Percentiles rank a stretch among this genome's conserved stretches.
Conservation (phyloP, 2,113 vertebrate species). For the Alethe castanea region DNA sequence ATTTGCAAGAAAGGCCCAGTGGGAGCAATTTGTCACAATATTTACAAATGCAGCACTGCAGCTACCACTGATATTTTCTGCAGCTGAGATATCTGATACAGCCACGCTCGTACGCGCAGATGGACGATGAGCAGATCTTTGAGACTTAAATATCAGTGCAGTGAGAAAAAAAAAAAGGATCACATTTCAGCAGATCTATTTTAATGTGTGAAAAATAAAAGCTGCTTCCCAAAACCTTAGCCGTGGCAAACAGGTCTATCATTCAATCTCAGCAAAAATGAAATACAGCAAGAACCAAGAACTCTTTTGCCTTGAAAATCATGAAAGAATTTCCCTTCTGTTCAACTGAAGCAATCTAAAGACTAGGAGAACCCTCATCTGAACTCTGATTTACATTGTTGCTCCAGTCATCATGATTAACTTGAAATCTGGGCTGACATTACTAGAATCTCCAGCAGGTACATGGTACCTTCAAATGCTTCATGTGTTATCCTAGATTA, state of each 20-base stretch:
- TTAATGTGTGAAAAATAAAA: constrained; percentile 10
- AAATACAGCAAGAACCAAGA: not conserved
- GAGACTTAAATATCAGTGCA: not conserved
- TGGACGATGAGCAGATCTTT: not conserved
- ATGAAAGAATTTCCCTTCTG: not conserved
- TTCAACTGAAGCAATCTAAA: not conserved
- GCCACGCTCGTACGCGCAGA: not conserved
- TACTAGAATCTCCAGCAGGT: not conserved
- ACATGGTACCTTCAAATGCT: not conserved
- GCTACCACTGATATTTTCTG: not conserved
- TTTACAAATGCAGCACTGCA: not conserved
- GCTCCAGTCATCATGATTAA: not conserved
- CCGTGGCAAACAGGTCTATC: not conserved
- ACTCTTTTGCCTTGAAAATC: not conserved
- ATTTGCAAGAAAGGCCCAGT: not conserved
- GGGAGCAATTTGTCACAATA: not conserved
- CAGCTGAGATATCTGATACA: not conserved
- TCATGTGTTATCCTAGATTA: not conserved
- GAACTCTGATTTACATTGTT: not conserved
- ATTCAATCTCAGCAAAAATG: not conserved
- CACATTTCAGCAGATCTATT: not conserved
- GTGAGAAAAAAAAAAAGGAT: not conserved
- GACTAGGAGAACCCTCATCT: not conserved
- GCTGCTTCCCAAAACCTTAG: not conserved
- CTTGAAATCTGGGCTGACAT: not conserved